These are phyloP conservation scores for Aporophyla nigra DNA, from an alignment of 2,888 invertebrate species.

Conservation along the genomic window DNA sequence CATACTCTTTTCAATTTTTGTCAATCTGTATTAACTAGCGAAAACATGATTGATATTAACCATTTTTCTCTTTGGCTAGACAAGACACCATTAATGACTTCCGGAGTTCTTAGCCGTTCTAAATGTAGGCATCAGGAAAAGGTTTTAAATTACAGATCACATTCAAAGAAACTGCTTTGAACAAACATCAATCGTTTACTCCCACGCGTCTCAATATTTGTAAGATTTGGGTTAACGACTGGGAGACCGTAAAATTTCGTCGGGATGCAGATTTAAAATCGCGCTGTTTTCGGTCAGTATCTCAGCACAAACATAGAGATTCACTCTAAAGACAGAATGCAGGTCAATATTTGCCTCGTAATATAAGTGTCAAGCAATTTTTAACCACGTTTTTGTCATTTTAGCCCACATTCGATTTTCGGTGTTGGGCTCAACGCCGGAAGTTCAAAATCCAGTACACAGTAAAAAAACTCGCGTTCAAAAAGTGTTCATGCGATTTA, in stretches of 20 bases:
- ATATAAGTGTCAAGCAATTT: not conserved
- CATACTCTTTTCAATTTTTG: too few relatives aligned
- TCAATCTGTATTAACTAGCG: too few relatives aligned
- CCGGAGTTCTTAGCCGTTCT: not conserved
- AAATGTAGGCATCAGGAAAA: constrained; percentile 17
- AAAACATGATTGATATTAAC: too few relatives aligned
- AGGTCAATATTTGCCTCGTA: not conserved
- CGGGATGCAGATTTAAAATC: constrained; percentile 15
- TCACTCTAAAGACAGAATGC: not conserved
- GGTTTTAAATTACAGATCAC: constrained; percentile 29
- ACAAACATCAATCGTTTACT: constrained; percentile 35
- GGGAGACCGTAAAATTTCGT: constrained; percentile 35
- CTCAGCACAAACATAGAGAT: not conserved
- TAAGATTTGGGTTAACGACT: constrained; percentile 57
- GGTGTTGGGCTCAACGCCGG: too few relatives aligned
- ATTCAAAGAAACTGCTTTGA: constrained; percentile 26
- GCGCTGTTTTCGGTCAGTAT: constrained; percentile 10
- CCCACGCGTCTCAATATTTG: constrained; percentile 50
- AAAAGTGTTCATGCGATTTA: too few relatives aligned
- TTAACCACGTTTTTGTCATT: not conserved
- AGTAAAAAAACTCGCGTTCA: too few relatives aligned
- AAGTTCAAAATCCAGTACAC: too few relatives aligned
- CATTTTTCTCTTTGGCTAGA: too few relatives aligned
- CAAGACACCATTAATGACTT: not conserved
- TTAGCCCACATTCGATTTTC: too few relatives aligned